Conservation (phyloP, 2,797 vertebrate species). For the Tragopan temminckii region DNA sequence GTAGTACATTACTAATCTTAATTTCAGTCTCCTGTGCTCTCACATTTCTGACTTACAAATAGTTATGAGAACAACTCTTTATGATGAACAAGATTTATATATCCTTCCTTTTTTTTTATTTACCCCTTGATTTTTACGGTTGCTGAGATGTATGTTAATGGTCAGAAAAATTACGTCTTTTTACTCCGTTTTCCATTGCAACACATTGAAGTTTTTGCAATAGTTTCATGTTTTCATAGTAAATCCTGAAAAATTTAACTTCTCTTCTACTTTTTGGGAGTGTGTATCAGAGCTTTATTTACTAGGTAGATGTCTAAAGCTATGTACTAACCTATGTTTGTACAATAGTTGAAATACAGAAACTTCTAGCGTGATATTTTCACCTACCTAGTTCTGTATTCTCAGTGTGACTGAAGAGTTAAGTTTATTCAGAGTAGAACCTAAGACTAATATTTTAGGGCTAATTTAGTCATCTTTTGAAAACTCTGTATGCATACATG, state of each 20-base stretch:
- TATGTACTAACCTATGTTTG: neutral
- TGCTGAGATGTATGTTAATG: neutral
- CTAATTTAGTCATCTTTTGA: neutral
- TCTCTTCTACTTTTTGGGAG: neutral
- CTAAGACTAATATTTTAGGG: neutral
- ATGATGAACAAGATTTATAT: neutral
- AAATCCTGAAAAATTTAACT: neutral
- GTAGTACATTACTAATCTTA: neutral
- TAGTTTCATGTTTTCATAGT: neutral
- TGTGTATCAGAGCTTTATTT: neutral
- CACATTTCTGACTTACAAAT: neutral
- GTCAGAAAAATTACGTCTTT: neutral
- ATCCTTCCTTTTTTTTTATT: neutral
- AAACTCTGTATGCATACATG: neutral
- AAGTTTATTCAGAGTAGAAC: neutral
- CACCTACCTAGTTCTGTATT: neutral
- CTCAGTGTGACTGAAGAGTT: neutral
- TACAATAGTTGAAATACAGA: neutral
- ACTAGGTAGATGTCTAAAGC: neutral
- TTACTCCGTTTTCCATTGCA: neutral
- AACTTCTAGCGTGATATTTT: neutral
- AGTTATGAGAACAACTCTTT: neutral
- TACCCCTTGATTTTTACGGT: neutral
- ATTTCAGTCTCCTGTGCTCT: neutral
- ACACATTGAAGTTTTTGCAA: neutral